These are phyloP conservation scores for Heteropelma amictum DNA, from an alignment of 2,888 invertebrate genomes.

Conservation along the genomic window DNA sequence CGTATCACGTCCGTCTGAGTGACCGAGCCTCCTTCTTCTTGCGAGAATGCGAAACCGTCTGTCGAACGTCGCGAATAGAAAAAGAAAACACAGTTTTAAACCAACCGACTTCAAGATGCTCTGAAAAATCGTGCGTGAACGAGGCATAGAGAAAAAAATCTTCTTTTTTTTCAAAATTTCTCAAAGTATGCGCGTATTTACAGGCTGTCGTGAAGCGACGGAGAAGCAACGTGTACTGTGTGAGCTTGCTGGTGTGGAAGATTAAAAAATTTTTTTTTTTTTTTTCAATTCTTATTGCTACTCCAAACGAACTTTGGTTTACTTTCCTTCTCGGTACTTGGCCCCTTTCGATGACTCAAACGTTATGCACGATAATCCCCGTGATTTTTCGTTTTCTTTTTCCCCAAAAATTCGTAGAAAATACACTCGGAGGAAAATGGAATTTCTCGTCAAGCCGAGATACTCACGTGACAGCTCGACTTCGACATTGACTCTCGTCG, in stretches of 20 bases:
- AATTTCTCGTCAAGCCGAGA: conserved; percentile 32
- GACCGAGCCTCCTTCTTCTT: conserved; percentile 98
- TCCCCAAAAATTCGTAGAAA: conserved; percentile 4
- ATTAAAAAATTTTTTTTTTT: background rate
- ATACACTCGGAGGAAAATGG: background rate
- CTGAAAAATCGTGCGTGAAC: conserved; percentile 16
- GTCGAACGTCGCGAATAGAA: conserved; percentile 37
- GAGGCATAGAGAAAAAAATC: conserved; percentile 1
- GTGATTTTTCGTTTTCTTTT: background rate
- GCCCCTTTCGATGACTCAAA: conserved; percentile 15
- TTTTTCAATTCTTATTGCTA: conserved; percentile 16
- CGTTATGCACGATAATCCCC: conserved; percentile 9
- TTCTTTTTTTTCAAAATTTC: background rate
- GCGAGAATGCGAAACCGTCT: conserved; percentile 99
- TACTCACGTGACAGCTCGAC: conserved; percentile 96
- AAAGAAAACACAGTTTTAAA: background rate
- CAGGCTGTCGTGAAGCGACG: conserved; percentile 46
- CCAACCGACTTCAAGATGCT: background rate
- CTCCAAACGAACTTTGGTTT: conserved; percentile 13
- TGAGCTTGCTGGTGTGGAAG: conserved; percentile 40
- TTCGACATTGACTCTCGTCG: conserved; percentile 88
- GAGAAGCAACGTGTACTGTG: conserved; percentile 41
- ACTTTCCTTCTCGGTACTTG: conserved; percentile 22
- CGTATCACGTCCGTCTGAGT: conserved; percentile 96
- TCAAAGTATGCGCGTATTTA: conserved; percentile 31